phyloP scores from a whole-genome alignment of 2,888 invertebrate genomes.

The Zhengitettix transpicula region DNA sequence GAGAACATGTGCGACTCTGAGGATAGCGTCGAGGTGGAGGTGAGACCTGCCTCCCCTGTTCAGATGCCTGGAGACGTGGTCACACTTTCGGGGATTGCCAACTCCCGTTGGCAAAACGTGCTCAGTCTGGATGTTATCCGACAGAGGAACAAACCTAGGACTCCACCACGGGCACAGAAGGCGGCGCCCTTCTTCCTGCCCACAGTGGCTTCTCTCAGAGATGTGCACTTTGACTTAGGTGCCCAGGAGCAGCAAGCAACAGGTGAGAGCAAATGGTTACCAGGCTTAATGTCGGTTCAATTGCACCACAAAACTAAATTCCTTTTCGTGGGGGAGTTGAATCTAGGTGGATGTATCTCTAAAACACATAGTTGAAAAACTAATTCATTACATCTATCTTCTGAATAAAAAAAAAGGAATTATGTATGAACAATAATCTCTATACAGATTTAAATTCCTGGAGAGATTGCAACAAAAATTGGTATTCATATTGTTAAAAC shows the following conservation, averaged over 20 bases:
- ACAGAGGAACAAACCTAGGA: conserved; percentile 73
- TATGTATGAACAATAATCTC: too few relatives aligned
- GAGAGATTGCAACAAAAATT: too few relatives aligned
- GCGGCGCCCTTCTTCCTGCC: conserved; percentile 93
- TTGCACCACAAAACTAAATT: too few relatives aligned
- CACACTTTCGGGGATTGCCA: conserved; percentile 69
- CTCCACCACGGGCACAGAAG: conserved; percentile 63
- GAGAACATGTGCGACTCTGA: conserved; percentile 6
- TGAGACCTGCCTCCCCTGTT: conserved; percentile 52
- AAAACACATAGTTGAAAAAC: too few relatives aligned
- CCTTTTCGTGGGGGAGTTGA: too few relatives aligned
- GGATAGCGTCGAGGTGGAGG: conserved; percentile 24
- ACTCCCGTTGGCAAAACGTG: conserved; percentile 84
- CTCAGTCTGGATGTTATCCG: conserved; percentile 53
- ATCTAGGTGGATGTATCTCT: too few relatives aligned
- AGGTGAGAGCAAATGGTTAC: not conserved
- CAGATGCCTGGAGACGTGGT: conserved; percentile 62
- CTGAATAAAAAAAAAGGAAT: too few relatives aligned
- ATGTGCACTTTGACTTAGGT: conserved; percentile 61
- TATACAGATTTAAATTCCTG: too few relatives aligned
- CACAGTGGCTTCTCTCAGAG: conserved; percentile 58
- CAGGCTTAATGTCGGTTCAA: not conserved
- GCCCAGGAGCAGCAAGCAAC: conserved; percentile 22
- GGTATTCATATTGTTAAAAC: too few relatives aligned
- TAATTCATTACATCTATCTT: too few relatives aligned